Evolutionary conservation across 2,888 invertebrate species (phyloP).

Genomic region (Anoplius nigerrimus): DNA sequence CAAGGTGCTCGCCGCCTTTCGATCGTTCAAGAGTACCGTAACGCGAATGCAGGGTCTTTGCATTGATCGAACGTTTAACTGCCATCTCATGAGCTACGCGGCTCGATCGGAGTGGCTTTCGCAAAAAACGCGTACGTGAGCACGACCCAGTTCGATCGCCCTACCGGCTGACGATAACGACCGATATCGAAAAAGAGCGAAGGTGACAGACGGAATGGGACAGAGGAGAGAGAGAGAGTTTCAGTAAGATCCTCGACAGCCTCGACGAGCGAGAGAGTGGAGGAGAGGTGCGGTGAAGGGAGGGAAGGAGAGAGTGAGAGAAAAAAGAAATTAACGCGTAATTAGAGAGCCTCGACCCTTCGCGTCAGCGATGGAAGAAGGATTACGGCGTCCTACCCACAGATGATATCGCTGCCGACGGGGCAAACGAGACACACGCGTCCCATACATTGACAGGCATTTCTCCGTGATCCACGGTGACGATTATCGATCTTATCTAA

Average conservation of each 20-base stretch:
- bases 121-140: not conserved
- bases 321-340: constrained; percentile 36
- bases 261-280: too few relatives aligned
- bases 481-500: constrained; percentile 19
- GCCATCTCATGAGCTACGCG: too few relatives aligned
- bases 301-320: constrained; percentile 5
- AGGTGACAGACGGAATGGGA: too few relatives aligned
- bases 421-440: constrained; percentile 23
- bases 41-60: not conserved
- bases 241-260: too few relatives aligned
- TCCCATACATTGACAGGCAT: constrained; percentile 1
- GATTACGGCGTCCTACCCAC: constrained; percentile 30
- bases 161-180: not conserved
- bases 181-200: too few relatives aligned
- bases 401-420: constrained; percentile 17
- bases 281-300: not conserved
- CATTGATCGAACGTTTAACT: too few relatives aligned
- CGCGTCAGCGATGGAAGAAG: constrained; percentile 28
- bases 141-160: not conserved
- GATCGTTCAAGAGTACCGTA: too few relatives aligned
- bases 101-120: not conserved
- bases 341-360: constrained; percentile 30
- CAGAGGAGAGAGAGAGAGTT: too few relatives aligned
- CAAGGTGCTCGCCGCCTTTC: too few relatives aligned
- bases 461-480: constrained; percentile 15